Evolutionary conservation across 1,140 invertebrate species (phyloP).

Genomic region (Nasonia longicornis): DNA sequence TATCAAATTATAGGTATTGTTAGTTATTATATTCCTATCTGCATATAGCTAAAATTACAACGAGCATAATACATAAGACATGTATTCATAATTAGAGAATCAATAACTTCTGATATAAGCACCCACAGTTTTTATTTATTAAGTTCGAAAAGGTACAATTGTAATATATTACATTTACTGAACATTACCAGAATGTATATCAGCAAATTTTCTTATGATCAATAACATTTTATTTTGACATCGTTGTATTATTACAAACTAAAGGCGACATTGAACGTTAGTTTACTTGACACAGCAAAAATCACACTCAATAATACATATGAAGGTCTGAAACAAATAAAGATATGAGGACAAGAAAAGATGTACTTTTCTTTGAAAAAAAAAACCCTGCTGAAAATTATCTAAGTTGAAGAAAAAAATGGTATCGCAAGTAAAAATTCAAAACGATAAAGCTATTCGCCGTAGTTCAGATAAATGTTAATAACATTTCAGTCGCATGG

Average conservation of each 20-base stretch:
- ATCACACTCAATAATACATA: conserved; percentile 18
- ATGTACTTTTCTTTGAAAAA: background rate
- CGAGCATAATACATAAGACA: background rate
- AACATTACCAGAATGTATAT: conserved; percentile 41
- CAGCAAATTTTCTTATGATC: conserved; percentile 6
- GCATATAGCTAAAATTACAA: background rate
- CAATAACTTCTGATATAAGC: conserved; percentile 29
- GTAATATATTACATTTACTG: conserved; percentile 33
- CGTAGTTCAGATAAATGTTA: background rate
- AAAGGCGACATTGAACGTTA: background rate
- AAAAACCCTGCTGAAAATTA: background rate
- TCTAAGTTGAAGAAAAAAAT: background rate
- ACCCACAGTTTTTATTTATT: conserved; percentile 36
- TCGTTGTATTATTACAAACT: conserved; percentile 32
- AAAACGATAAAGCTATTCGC: background rate
- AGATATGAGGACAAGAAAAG: conserved; percentile 9
- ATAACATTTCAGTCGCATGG: background rate
- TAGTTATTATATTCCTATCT: background rate
- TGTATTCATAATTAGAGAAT: background rate
- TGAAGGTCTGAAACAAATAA: conserved; percentile 19
- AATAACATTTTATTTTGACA: conserved; percentile 4
- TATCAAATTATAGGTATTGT: background rate
- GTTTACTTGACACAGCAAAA: conserved; percentile 15
- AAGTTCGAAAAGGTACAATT: conserved; percentile 32
- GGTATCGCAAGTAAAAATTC: background rate